Evolutionary conservation across 2,797 vertebrate genomes (phyloP).

Genomic region (Pogoniulus pusillus): DNA sequence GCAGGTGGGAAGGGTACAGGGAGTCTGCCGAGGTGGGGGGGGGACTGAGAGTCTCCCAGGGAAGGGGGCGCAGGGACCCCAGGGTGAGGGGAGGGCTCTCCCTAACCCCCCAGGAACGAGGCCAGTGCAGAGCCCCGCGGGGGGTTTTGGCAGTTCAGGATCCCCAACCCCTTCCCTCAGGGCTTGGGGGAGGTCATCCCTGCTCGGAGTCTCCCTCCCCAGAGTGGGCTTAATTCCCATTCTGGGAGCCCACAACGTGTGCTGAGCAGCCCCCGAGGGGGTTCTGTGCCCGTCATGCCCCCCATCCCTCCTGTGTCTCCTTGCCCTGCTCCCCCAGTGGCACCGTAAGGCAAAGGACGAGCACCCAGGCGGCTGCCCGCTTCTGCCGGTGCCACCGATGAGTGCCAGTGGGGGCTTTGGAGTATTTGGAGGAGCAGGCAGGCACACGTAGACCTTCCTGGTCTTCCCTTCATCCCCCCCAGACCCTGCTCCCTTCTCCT

Average conservation of each 20-base stretch:
- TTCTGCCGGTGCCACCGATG: not conserved
- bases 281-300: not conserved
- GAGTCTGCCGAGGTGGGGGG: no score
- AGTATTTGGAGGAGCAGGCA: no score
- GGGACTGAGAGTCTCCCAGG: no score
- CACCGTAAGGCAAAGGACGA: not conserved
- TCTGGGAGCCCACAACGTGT: not conserved
- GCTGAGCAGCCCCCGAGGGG: no score
- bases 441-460: no score
- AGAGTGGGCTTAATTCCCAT: not conserved
- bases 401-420: not conserved
- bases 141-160: not conserved
- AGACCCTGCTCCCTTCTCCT: not conserved
- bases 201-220: not conserved
- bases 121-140: not conserved
- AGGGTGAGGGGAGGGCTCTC: not conserved
- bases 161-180: not conserved
- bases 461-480: not conserved
- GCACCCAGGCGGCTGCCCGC: not conserved
- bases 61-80: no score
- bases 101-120: not conserved
- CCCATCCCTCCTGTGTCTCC: no score
- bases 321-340: not conserved
- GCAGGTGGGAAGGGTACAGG: no score
- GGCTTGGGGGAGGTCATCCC: not conserved